Evolutionary conservation across 2,888 invertebrate genomes (phyloP).

Genomic region (Caenorhabditis sp.): DNA sequence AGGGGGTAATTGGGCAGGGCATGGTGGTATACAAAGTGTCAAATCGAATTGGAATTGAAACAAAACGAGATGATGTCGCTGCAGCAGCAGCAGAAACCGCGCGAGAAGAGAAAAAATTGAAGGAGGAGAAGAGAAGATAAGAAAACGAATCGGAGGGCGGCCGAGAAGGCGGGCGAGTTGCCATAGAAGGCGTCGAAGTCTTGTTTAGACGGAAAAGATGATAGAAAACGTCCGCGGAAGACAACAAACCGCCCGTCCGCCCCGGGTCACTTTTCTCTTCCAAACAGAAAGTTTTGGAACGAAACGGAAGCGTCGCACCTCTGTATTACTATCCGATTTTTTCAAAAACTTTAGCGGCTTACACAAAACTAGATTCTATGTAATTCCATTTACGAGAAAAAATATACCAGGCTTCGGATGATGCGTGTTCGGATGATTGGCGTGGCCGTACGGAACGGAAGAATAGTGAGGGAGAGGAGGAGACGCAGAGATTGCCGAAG

Average conservation of each 20-base stretch:
- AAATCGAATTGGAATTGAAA: constrained; percentile 50
- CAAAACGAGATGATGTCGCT: constrained; percentile 31
- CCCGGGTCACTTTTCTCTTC: neutral
- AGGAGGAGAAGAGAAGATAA: constrained; percentile 16
- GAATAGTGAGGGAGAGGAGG: too few relatives aligned
- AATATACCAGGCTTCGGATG: too few relatives aligned
- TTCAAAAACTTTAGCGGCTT: too few relatives aligned
- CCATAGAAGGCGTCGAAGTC: constrained; percentile 48
- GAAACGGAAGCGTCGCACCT: too few relatives aligned
- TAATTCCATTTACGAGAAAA: too few relatives aligned
- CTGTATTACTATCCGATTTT: too few relatives aligned
- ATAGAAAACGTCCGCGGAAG: constrained; percentile 14
- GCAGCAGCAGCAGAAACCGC: neutral
- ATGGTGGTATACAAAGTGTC: constrained; percentile 41
- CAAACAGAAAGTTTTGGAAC: too few relatives aligned
- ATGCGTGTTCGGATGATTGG: too few relatives aligned
- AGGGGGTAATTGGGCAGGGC: neutral
- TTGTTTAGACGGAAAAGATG: constrained; percentile 18
- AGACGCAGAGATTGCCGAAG: too few relatives aligned
- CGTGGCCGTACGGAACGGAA: too few relatives aligned
- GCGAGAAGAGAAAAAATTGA: constrained; percentile 17
- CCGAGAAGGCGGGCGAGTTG: constrained; percentile 33
- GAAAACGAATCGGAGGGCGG: too few relatives aligned
- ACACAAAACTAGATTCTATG: too few relatives aligned
- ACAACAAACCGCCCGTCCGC: constrained; percentile 30